Evolutionary conservation across 2,113 vertebrate species (phyloP).

Genomic region (Notechis scutatus): DNA sequence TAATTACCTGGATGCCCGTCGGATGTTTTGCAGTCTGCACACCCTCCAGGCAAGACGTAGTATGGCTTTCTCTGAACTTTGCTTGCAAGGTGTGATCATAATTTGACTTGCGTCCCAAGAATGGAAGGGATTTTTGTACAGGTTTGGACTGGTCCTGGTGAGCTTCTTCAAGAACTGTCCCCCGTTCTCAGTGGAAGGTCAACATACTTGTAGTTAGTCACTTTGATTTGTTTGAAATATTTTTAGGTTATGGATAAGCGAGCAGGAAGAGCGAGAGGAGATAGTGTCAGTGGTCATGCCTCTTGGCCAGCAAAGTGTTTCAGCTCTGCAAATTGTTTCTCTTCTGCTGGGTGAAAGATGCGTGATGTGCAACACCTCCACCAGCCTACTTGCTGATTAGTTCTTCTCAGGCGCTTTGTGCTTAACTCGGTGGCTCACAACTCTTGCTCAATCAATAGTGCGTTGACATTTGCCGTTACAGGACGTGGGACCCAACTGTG

Average conservation of each 20-base stretch:
- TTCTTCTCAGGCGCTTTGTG: background rate
- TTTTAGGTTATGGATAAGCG: background rate
- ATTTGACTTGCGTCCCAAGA: background rate
- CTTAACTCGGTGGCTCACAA: background rate
- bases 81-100: background rate
- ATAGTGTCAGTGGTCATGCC: background rate
- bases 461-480: background rate
- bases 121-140: background rate
- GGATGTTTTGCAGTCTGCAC: background rate
- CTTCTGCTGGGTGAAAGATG: background rate
- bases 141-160: background rate
- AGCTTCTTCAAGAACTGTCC: background rate
- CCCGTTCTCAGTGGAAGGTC: background rate
- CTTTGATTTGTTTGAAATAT: background rate
- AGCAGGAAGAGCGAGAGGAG: too few relatives aligned
- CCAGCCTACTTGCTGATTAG: background rate
- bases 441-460: constrained; percentile 17
- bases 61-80: background rate
- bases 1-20: background rate
- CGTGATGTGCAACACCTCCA: background rate
- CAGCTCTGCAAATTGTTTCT: background rate
- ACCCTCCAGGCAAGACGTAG: background rate
- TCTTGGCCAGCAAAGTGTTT: background rate
- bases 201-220: background rate
- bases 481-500: background rate